Evolutionary conservation across 2,888 invertebrate species (phyloP).

Genomic region (Acanthosepion pharaonis): DNA sequence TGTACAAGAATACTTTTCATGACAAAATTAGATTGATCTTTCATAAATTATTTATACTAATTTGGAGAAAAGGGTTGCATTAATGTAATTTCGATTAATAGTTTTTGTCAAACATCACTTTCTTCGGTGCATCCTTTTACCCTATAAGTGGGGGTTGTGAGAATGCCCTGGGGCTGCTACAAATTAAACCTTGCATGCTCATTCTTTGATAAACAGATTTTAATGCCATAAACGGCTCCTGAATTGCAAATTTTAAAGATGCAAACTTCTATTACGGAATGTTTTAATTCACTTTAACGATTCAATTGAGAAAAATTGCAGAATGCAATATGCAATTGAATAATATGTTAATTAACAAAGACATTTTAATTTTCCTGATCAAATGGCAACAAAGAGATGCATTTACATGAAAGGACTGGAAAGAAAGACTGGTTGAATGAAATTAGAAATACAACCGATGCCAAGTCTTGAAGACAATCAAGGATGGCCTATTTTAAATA

Average conservation of each 20-base stretch:
- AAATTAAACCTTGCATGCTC: background rate
- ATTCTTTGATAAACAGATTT: background rate
- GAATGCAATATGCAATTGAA: background rate
- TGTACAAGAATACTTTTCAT: background rate
- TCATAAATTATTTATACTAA: background rate
- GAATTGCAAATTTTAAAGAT: constrained; percentile 17
- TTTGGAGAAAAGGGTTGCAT: background rate
- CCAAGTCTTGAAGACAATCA: background rate
- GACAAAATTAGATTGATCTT: background rate
- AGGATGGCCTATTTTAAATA: background rate
- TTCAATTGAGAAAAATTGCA: background rate
- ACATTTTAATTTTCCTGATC: constrained; percentile 33
- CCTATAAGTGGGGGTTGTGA: background rate
- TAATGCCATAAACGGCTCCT: background rate
- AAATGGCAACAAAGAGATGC: background rate
- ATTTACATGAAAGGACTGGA: background rate
- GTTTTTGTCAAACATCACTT: background rate
- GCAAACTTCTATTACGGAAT: background rate
- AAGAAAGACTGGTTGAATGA: background rate
- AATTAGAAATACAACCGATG: background rate
- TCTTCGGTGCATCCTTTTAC: background rate
- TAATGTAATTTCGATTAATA: background rate
- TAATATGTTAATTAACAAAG: constrained; percentile 18
- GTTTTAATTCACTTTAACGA: background rate
- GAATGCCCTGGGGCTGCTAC: background rate